Evolutionary conservation across 1,140 invertebrate genomes (phyloP), one percentile per base, ranked within the genome.

Genomic region (Neotoxoptera formosana): DNA sequence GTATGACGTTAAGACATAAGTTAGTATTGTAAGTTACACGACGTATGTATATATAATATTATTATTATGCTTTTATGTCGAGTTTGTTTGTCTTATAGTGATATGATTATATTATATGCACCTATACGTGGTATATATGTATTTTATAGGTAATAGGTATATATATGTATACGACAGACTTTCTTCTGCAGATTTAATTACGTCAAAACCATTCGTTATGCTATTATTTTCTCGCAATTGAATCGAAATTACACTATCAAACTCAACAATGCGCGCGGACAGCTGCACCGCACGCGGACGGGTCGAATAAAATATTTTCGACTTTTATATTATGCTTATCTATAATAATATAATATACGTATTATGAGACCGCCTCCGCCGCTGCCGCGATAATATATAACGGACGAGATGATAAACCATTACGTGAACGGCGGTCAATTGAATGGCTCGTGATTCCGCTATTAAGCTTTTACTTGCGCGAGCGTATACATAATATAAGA

Each of bases 371-470:
- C 23, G n/a, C n/a, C n/a, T 41, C 41, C 41, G 41, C 41, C 1
- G 41, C 41, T 4, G 41, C 41, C 4, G 53, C 25, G n/a, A 25
- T 56, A 53, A 76, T 56, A 76, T 56, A 67, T 14, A 41, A n/a
- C 36, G 23, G 34, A 91, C 60, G 30, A 76, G 81, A 34, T 88
- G 47, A 51, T 88, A 76, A n/a, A 41, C 25, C 60, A 81, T 91
- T 91, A 76, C 90, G 60, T 91, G 60, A 91, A n/a, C 60, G 53
- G 60, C 60, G 53, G 60, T 91, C 90, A 91, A 81, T n/a, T 81
- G 90, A 67, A 91, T n/a, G 34, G n/a, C 41, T 91, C 90, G 90
- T 91, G 90, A 91, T 91, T 76, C 45, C 30, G n/a, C 45, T 34
- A 91, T 91, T 91, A 91, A 81, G 90, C 60, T n/a, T 91, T 83